Evolutionary conservation across 2,888 invertebrate genomes (phyloP).

Genomic region (Anthrax anthrax): DNA sequence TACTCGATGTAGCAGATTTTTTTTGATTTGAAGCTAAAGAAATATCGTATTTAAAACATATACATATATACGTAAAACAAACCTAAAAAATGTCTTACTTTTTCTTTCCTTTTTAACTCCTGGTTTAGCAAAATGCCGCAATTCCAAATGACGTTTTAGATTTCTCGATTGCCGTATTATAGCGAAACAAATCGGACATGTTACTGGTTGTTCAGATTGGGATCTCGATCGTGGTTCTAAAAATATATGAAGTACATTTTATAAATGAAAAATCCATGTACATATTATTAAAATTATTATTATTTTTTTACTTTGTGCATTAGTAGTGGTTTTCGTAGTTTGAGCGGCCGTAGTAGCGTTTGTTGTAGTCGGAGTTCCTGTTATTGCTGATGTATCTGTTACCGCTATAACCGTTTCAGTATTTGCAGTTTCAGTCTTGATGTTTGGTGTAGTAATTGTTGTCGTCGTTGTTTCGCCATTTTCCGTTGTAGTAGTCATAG

Average conservation of each 20-base stretch:
- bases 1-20: conserved; percentile 13
- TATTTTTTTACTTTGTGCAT: neutral
- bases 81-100: too few species aligned
- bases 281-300: neutral
- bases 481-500: conserved; percentile 14
- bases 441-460: conserved; percentile 23
- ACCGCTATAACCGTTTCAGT: conserved; percentile 29
- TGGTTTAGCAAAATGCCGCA: conserved; percentile 35
- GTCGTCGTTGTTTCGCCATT: conserved; percentile 18
- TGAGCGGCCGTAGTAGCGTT: conserved; percentile 12
- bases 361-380: conserved; percentile 14
- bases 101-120: conserved; percentile 34
- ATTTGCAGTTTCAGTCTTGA: conserved; percentile 27
- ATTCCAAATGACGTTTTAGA: conserved; percentile 40
- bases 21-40: neutral
- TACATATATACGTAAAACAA: too few species aligned
- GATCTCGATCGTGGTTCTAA: conserved; percentile 39
- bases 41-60: too few species aligned
- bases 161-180: conserved; percentile 45
- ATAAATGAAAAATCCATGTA: neutral
- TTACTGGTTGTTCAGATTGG: conserved; percentile 46
- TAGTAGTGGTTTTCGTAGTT: conserved; percentile 14
- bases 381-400: conserved; percentile 25
- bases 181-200: conserved; percentile 44
- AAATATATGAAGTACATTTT: neutral